These are phyloP conservation scores for Temnothorax rugatulus DNA, from an alignment of 2,888 invertebrate species.

Conservation along the genomic window DNA sequence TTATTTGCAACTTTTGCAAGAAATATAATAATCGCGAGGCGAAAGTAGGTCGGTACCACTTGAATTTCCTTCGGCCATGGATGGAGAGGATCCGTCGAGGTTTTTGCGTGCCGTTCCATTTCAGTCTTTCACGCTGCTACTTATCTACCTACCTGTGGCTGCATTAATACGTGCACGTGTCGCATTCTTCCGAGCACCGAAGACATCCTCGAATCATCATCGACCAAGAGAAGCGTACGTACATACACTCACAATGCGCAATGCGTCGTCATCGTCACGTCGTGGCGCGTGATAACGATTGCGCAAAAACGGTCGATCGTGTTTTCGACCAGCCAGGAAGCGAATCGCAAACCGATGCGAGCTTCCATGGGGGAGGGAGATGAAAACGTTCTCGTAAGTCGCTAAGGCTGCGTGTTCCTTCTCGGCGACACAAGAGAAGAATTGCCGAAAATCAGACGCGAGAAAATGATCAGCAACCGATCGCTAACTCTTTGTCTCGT, in stretches of 20 bases:
- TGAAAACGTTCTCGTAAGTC: background rate
- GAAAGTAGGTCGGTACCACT: background rate
- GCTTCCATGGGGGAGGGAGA: background rate
- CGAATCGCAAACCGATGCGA: background rate
- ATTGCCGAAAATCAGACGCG: background rate
- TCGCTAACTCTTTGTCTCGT: constrained; percentile 30
- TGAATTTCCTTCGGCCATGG: background rate
- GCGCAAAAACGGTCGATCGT: background rate
- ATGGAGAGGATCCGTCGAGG: constrained; percentile 18
- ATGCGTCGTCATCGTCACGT: constrained; percentile 32
- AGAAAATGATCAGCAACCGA: background rate
- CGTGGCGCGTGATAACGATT: constrained; percentile 5
- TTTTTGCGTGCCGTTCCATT: constrained; percentile 72
- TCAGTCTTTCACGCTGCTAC: constrained; percentile 65
- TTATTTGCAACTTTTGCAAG: background rate
- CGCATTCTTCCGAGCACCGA: constrained; percentile 69
- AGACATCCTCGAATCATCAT: constrained; percentile 53
- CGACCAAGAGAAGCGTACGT: constrained; percentile 59
- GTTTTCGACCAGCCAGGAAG: background rate
- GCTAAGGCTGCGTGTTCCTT: no score
- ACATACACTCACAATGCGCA: constrained; percentile 48
- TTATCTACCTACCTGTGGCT: constrained; percentile 64
- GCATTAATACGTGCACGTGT: constrained; percentile 72
- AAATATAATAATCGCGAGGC: background rate
- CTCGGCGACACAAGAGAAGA: background rate